These are phyloP conservation scores for Maconellicoccus hirsutus DNA, from an alignment of 1,140 invertebrate species.

Conservation along the genomic window DNA sequence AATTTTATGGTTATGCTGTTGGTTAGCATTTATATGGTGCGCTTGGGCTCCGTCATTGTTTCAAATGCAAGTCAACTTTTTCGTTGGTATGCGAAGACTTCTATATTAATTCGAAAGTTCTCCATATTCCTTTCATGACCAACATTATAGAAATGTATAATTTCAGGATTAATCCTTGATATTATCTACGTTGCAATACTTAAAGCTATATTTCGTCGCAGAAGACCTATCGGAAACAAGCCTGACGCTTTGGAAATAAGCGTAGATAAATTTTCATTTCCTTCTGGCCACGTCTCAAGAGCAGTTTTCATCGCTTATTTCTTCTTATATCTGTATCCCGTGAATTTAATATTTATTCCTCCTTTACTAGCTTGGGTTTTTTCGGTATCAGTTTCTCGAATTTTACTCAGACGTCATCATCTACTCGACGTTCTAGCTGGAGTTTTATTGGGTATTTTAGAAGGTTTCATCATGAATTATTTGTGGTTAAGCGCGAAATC, in stretches of 20 bases:
- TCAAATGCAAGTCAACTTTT: slow-evolving; percentile 72
- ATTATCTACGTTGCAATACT: slow-evolving; percentile 66
- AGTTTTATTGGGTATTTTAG: slow-evolving; percentile 55
- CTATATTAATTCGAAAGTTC: background rate
- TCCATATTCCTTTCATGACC: background rate
- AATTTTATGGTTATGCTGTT: slow-evolving; percentile 65
- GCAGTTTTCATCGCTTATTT: slow-evolving; percentile 63
- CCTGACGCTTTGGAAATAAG: slow-evolving; percentile 47
- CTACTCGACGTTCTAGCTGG: slow-evolving; percentile 74
- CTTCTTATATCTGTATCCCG: slow-evolving; percentile 47
- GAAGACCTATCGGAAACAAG: slow-evolving; percentile 55
- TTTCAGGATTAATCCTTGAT: slow-evolving; percentile 69
- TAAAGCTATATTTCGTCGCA: slow-evolving; percentile 66
- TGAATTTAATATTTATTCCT: slow-evolving; percentile 44
- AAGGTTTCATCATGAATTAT: slow-evolving; percentile 50
- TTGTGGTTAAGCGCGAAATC: slow-evolving; percentile 52
- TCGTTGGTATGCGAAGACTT: slow-evolving; percentile 55
- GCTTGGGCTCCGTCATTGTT: slow-evolving; percentile 49
- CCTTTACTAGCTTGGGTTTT: slow-evolving; percentile 60
- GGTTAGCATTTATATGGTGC: slow-evolving; percentile 61
- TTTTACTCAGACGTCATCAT: slow-evolving; percentile 73
- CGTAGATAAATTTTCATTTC: slow-evolving; percentile 88
- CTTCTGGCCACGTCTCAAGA: slow-evolving; percentile 89
- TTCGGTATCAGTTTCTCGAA: slow-evolving; percentile 61
- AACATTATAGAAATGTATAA: background rate